Conservation (phyloP, 2,888 invertebrate genomes). For the Deilephila porcellus region DNA sequence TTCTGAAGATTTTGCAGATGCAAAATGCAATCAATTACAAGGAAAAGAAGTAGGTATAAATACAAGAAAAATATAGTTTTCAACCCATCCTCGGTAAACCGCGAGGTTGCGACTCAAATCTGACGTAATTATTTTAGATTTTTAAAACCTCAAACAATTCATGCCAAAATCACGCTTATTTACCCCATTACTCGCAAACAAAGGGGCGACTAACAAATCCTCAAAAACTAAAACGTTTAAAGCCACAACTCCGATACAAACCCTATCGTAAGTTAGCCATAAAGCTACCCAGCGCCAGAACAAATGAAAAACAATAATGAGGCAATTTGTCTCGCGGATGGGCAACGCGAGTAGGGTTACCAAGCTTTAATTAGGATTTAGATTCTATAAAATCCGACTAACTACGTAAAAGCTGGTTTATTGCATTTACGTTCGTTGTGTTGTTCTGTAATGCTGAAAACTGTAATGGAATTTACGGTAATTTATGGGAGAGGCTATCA, state of each 20-base stretch:
- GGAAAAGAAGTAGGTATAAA: too few relatives aligned
- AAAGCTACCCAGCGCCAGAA: slow-evolving; percentile 38
- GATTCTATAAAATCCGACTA: slow-evolving; percentile 36
- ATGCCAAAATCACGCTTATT: too few relatives aligned
- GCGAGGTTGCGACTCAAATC: too few relatives aligned
- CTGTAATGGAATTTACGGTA: background rate
- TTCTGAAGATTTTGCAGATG: too few relatives aligned
- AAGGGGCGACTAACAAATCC: slow-evolving; percentile 28
- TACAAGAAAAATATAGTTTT: too few relatives aligned
- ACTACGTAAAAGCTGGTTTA: slow-evolving; percentile 4
- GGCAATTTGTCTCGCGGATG: slow-evolving; percentile 53
- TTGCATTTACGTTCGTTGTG: background rate
- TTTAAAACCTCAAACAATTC: too few relatives aligned
- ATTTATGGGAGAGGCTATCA: background rate
- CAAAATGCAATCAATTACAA: too few relatives aligned
- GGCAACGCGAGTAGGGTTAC: slow-evolving; percentile 35
- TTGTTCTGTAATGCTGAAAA: slow-evolving; percentile 6
- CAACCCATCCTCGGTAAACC: too few relatives aligned
- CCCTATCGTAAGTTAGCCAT: slow-evolving; percentile 15
- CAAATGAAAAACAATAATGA: slow-evolving; percentile 68
- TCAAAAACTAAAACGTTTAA: slow-evolving; percentile 24
- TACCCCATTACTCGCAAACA: slow-evolving; percentile 36
- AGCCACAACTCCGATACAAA: slow-evolving; percentile 15
- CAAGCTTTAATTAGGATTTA: slow-evolving; percentile 41
- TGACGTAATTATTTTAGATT: too few relatives aligned